Evolutionary conservation across 2,888 invertebrate species (phyloP).

Genomic region (Caenorhabditis panamensis): DNA sequence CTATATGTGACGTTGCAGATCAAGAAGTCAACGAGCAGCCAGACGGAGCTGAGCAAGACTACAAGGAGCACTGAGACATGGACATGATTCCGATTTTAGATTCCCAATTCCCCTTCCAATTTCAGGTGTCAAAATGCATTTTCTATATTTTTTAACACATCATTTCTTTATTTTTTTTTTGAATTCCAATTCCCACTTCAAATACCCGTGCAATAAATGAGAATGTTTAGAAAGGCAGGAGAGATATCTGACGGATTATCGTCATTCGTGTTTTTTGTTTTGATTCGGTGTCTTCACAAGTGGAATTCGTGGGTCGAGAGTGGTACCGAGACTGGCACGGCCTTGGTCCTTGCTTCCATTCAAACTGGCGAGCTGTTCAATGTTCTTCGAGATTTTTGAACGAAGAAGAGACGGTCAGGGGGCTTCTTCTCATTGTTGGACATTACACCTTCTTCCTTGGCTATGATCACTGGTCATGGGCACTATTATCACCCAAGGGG

Average conservation of each 20-base stretch:
- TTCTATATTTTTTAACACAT: constrained; percentile 11
- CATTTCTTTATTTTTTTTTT: not conserved
- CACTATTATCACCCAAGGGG: constrained; percentile 33
- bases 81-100: too few species aligned
- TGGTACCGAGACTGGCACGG: not conserved
- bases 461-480: constrained; percentile 47
- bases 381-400: constrained; percentile 32
- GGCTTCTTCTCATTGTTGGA: constrained; percentile 29
- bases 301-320: too few species aligned
- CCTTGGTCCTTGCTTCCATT: not conserved
- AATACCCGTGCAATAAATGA: constrained; percentile 4
- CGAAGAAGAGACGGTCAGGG: not conserved
- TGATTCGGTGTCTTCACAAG: not conserved
- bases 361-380: constrained; percentile 21
- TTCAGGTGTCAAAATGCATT: constrained; percentile 19
- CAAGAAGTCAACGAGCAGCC: constrained; percentile 70
- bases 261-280: not conserved
- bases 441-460: constrained; percentile 16
- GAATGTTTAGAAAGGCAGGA: not conserved
- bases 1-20: constrained; percentile 61
- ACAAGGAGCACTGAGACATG: constrained; percentile 72
- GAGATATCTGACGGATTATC: not conserved
- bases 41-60: constrained; percentile 74
- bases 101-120: not conserved
- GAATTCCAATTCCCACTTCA: not conserved